Base-by-base conservation (phyloP, 35 echinoderm and acorn worm genomes). In the Apostichopus parvimensis region DNA sequence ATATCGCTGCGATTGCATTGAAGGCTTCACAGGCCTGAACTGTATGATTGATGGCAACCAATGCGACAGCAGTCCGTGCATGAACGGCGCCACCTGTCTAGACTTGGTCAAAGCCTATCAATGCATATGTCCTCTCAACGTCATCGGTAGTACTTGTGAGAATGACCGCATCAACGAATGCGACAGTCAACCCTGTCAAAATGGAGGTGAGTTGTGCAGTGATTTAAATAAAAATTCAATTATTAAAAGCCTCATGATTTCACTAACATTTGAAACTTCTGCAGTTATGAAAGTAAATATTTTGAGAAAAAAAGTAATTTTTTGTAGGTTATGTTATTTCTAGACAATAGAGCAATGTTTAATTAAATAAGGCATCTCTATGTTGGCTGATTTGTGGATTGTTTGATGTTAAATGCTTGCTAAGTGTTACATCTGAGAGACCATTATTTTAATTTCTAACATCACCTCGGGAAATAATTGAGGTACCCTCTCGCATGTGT, bases 51-150 rank as follows among this genome's bases (percentile, higher is more conserved):
- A 93, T 83, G 87, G 85, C 22, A 76, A 93, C 60, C 86, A 93
- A 60, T 93, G 92, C 58, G 86, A 56, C 8, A 90, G 87, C 73
- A 55, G 25, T n/a, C 92, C 92, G 4, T 98, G 96, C 57, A 68
- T 94, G 17, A 90, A 92, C 77, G 91, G 93, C 25, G 97, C 94
- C 8, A 92, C 91, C 57, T 99, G 97, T 79, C 54, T 66, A 53
- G 97, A 99, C 22, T 77, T 99, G 12, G 93, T 99, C 79, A 90
- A 94, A 80, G 97, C 93, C 66, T 99, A 90, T 81, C 91, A 90
- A 12, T 99, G 97, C 83, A 93, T 79, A 60, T 99, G 97, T 80
- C 95, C 91, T 4, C 53, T 6, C 21, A 95, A 95, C 12, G 83
- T 99, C 11, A 78, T 85, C 26, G 97, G 97, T 23, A 62, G 15